phyloP scores from a whole-genome alignment of 2,888 invertebrate genomes.

The Alloscopus bannaensis region DNA sequence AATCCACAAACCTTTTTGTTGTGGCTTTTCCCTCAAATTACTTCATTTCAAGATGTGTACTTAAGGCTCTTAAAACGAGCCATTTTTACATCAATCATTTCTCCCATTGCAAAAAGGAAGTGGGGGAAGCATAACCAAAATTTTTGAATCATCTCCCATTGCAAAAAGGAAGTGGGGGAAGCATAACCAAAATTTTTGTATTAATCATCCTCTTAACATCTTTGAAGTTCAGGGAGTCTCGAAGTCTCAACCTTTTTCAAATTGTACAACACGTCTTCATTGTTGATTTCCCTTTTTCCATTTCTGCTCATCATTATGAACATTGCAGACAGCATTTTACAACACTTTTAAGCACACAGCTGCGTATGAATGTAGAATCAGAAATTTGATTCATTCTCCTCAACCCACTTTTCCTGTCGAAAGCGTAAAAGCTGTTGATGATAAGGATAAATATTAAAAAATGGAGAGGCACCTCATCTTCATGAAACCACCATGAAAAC shows the following conservation, averaged over 20 bases:
- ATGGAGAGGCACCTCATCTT: not conserved
- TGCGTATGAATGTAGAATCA: conserved; percentile 1
- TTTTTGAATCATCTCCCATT: conserved; percentile 32
- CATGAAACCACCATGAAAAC: conserved; percentile 50
- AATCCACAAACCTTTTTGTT: no score
- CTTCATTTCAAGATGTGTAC: no score
- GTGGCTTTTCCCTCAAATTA: no score
- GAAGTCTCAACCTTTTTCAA: conserved; percentile 28
- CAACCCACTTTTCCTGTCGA: conserved; percentile 58
- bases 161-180: conserved; percentile 47
- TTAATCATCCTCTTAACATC: conserved; percentile 13
- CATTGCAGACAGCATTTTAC: conserved; percentile 12
- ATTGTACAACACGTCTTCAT: no score
- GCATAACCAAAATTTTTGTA: conserved; percentile 48
- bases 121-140: conserved; percentile 50
- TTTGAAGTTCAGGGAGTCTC: not conserved
- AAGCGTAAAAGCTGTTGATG: conserved; percentile 28
- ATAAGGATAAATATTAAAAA: conserved; percentile 6
- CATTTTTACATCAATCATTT: no score
- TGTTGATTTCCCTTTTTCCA: conserved; percentile 33
- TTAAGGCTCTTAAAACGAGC: no score
- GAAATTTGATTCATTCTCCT: conserved; percentile 35
- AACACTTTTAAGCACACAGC: no score
- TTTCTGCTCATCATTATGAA: not conserved
- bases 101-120: conserved; percentile 51